Percentiles rank a stretch among this genome's conserved stretches.
These are phyloP conservation scores for Poecilia picta DNA, from an alignment of 2,797 vertebrate species.

Conservation along the genomic window DNA sequence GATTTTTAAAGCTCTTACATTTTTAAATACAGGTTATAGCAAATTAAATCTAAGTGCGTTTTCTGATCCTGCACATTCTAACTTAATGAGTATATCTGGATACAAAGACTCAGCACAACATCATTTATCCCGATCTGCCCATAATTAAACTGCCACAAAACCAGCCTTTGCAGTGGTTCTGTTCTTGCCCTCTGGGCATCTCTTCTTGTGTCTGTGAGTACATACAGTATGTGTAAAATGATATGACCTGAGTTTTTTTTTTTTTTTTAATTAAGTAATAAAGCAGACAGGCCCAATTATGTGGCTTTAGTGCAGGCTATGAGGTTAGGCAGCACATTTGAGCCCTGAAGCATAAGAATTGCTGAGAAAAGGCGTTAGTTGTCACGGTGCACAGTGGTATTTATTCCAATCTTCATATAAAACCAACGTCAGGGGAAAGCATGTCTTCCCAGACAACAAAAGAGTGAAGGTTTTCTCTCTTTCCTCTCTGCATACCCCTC, in stretches of 20 bases:
- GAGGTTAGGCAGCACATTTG: slow-evolving; percentile 58
- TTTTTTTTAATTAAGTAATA: slow-evolving; percentile 44
- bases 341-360: slow-evolving; percentile 57
- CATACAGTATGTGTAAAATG: slow-evolving; percentile 31
- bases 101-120: slow-evolving; percentile 52
- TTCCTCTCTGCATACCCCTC: slow-evolving; percentile 28
- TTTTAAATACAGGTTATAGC: background rate
- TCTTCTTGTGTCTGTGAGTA: slow-evolving; percentile 2
- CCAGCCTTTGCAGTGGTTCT: slow-evolving; percentile 70
- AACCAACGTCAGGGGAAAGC: slow-evolving; percentile 71
- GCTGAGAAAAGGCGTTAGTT: slow-evolving; percentile 32
- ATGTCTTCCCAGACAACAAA: slow-evolving; percentile 63
- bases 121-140: slow-evolving; percentile 60
- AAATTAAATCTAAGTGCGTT: background rate
- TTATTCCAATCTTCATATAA: slow-evolving; percentile 64
- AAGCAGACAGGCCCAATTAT: slow-evolving; percentile 65
- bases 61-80: background rate
- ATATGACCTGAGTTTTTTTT: slow-evolving; percentile 43
- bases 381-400: slow-evolving; percentile 55
- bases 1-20: background rate
- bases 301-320: slow-evolving; percentile 63
- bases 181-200: slow-evolving; percentile 45
- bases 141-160: slow-evolving; percentile 75
- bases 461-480: slow-evolving; percentile 55
- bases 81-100: background rate